These are phyloP conservation scores for Nesometra sesokonis DNA, from an alignment of 35 echinoderm and acorn worm species.

Conservation along the genomic window DNA sequence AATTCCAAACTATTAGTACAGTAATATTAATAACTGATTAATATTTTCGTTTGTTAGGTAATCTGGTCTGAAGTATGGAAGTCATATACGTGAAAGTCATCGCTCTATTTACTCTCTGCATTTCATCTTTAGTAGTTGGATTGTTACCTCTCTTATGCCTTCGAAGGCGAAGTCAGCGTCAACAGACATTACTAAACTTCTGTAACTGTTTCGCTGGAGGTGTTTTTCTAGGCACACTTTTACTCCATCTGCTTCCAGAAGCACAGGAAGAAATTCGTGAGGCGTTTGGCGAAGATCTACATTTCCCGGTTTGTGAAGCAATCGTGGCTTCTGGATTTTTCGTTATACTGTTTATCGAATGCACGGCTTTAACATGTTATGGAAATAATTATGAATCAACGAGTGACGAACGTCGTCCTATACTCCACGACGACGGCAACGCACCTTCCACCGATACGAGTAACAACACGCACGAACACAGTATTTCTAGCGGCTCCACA, in stretches of 20 bases:
- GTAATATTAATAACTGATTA: no score
- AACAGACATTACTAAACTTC: neutral
- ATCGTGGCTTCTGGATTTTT: constrained; percentile 16
- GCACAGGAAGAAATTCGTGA: neutral
- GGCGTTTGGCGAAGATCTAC: neutral
- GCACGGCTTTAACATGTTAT: neutral
- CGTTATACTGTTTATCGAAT: constrained; percentile 3
- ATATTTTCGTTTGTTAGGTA: no score
- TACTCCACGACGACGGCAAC: neutral
- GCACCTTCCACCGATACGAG: neutral
- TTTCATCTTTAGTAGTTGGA: neutral
- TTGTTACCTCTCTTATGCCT: neutral
- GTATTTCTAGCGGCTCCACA: neutral
- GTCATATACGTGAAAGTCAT: neutral
- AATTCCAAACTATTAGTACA: no score
- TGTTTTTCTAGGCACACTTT: constrained; percentile 8
- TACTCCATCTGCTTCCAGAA: constrained; percentile 21
- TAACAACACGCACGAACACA: neutral
- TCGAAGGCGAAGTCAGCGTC: no score
- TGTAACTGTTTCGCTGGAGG: constrained; percentile 23
- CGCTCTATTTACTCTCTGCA: neutral
- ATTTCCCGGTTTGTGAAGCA: constrained; percentile 10
- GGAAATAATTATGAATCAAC: neutral
- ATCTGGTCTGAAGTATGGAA: neutral
- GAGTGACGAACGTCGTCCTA: neutral